Conservation (phyloP, 2,113 vertebrate species). For the Vulpes vulpes region DNA sequence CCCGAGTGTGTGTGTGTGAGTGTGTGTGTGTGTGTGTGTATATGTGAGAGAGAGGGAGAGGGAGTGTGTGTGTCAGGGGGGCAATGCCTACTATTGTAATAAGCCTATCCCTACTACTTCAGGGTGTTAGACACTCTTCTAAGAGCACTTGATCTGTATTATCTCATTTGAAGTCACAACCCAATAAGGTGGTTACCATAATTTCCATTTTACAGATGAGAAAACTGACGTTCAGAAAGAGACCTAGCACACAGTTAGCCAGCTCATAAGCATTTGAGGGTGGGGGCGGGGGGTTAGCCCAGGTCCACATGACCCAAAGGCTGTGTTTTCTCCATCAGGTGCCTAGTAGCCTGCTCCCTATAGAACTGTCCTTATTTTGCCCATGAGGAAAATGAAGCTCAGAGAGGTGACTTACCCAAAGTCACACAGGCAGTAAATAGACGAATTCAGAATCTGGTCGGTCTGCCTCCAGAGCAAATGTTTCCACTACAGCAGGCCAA, state of each 20-base stretch:
- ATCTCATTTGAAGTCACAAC: not conserved
- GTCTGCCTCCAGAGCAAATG: not conserved
- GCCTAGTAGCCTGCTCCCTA: not conserved
- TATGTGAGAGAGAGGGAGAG: not conserved
- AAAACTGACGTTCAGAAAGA: conserved; percentile 1
- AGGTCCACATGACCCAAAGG: not conserved
- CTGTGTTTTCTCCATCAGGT: not conserved
- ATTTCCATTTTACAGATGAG: conserved; percentile 35
- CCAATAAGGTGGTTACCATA: not conserved
- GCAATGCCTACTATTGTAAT: not conserved
- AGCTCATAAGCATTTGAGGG: not conserved
- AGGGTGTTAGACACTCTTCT: not conserved
- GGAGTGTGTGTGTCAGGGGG: not conserved
- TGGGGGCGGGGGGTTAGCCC: not conserved
- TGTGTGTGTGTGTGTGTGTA: not conserved
- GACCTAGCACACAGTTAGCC: not conserved
- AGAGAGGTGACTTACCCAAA: conserved; percentile 61
- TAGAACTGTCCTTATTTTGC: not conserved
- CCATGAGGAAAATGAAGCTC: not conserved
- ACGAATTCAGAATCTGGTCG: not conserved
- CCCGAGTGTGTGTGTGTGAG: not conserved
- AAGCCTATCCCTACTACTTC: not conserved
- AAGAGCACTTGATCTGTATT: not conserved
- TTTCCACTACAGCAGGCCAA: not conserved
- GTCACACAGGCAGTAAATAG: not conserved